Conservation (phyloP, 2,797 vertebrate genomes). For the Threskiornis aethiopicus region DNA sequence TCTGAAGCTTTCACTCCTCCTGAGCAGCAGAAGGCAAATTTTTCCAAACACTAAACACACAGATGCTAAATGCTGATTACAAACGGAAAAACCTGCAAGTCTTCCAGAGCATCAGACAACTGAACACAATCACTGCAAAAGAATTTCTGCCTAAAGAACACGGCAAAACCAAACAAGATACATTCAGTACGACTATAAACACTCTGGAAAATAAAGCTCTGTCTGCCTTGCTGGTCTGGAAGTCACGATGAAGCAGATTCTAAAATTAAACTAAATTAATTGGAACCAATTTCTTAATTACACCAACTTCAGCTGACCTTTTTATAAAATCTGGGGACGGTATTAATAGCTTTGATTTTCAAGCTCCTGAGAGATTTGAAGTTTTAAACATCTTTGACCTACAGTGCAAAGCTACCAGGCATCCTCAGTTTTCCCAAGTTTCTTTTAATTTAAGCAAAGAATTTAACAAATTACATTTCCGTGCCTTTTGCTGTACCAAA, state of each 20-base stretch:
- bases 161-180: neutral
- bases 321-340: neutral
- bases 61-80: neutral
- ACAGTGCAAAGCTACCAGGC: neutral
- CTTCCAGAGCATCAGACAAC: neutral
- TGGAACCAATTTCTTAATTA: constrained; percentile 52
- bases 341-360: constrained; percentile 18
- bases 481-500: neutral
- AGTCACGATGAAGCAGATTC: neutral
- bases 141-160: neutral
- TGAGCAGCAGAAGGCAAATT: neutral
- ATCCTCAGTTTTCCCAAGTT: neutral
- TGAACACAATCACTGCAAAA: neutral
- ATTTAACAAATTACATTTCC: neutral
- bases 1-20: neutral
- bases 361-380: neutral
- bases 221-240: neutral
- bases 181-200: neutral
- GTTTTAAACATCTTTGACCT: constrained; percentile 21
- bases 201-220: neutral
- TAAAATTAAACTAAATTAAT: constrained; percentile 43
- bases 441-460: neutral
- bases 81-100: neutral
- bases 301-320: constrained; percentile 22
- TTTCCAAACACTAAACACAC: neutral